Conservation (phyloP, 2,888 invertebrate species). For the Rambutsinella grinnellia region DNA sequence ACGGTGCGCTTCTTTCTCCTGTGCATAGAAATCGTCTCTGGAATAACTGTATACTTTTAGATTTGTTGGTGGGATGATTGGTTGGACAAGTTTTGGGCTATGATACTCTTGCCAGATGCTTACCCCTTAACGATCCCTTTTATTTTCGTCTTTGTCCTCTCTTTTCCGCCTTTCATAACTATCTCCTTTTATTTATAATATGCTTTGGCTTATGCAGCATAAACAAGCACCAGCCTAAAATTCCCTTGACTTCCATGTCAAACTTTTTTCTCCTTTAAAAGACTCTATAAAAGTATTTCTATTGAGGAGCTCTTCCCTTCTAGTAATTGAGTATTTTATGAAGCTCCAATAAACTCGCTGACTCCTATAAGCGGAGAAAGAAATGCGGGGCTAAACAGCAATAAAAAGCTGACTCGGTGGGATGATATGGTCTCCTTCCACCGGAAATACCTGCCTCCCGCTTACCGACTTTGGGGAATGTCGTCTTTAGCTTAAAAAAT, state of each 20-base stretch:
- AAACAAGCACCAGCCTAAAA: conserved; percentile 23
- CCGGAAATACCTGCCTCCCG: conserved; percentile 23
- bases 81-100: conserved; percentile 18
- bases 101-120: conserved; percentile 27
- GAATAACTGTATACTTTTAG: neutral
- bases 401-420: conserved; percentile 37
- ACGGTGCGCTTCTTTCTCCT: neutral
- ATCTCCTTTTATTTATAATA: neutral
- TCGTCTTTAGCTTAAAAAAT: too few relatives aligned
- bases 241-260: conserved; percentile 24
- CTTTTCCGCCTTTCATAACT: neutral
- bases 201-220: conserved; percentile 19
- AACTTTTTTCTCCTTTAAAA: conserved; percentile 15
- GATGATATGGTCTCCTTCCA: neutral
- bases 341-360: conserved; percentile 48
- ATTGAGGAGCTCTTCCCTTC: conserved; percentile 37
- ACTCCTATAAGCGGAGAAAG: conserved; percentile 18
- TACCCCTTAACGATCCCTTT: conserved; percentile 1
- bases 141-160: neutral
- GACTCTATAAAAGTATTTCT: conserved; percentile 41
- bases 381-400: conserved; percentile 43
- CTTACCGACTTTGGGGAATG: too few relatives aligned
- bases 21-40: too few relatives aligned
- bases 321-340: conserved; percentile 53
- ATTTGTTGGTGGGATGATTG: conserved; percentile 15